These are phyloP conservation scores for Spatulosminthurus flaviceps DNA, from an alignment of 2,888 invertebrate species.

Conservation along the genomic window DNA sequence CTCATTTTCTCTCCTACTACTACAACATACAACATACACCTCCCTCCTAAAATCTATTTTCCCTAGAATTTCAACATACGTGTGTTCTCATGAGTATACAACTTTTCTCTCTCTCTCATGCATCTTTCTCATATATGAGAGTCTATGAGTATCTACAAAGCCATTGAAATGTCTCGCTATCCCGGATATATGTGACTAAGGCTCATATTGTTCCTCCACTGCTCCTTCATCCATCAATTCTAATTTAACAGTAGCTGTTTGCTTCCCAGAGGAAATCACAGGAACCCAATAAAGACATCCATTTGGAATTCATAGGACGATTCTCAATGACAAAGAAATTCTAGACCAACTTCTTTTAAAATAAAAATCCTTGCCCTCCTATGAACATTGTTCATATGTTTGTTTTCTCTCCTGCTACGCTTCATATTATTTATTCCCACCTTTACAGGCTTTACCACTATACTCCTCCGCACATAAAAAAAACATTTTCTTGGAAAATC, in stretches of 20 bases:
- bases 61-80: no score
- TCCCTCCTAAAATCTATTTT: no score
- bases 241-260: conserved; percentile 1
- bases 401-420: no score
- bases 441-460: no score
- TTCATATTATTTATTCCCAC: no score
- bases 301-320: conserved; percentile 2
- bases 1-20: background rate
- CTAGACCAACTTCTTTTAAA: background rate
- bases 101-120: no score
- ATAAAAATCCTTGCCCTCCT: background rate
- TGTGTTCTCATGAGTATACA: no score
- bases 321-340: background rate
- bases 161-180: background rate
- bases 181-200: background rate
- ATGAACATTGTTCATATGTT: conserved; percentile 1
- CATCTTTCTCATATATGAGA: background rate
- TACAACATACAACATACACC: background rate
- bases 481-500: no score
- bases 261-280: conserved; percentile 20
- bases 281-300: background rate
- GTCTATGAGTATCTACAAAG: no score
- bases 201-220: background rate
- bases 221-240: conserved; percentile 4
- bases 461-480: no score